Evolutionary conservation across 2,113 vertebrate species (phyloP), one percentile per base, ranked within the genome.

Genomic region (Cromileptes altivelis): DNA sequence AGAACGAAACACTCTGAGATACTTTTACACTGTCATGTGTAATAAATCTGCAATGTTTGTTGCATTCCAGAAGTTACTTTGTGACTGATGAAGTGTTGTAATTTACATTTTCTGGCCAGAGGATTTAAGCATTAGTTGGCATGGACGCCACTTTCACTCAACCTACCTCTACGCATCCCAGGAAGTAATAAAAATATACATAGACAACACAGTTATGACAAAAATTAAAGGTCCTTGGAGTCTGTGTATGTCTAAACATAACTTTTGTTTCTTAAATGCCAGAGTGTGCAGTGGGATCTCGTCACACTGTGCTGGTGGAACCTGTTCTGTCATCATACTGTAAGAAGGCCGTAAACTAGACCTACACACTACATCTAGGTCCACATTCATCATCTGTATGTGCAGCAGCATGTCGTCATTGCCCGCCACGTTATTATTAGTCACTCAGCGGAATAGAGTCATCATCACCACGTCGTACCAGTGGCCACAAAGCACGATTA

Each of bases 381-480:
- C 55, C 78, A 56, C 67, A 75, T 84, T 6, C 80, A 53, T 73
- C 78, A 77, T 74, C 30, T 37, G 33, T 6, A 12, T 69, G 6
- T 70, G 21, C 21, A 13, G 45, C 61, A 1, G n/a, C 55, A 62
- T 76, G 81, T 78, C 56, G 62, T 88, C 87, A 81, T 67, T 23
- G 74, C 18, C 52, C 49, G 56, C 57, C 63, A 15, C 64, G 70
- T 62, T 75, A 53, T 83, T 75, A 81, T 86, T 78, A 86, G 69
- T 73, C 81, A 70, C 49, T 76, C 57, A 77, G 75, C n/a, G 40
- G 60, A 80, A 89, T 14, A 50, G 53, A 82, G 80, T 84, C 75
- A 53, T 89, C 74, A 83, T 56, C 75, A 56, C 40, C 74, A 30
- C 15, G 23, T 69, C 21, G 8, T 40, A 75, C 73, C 27, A 6